Base-by-base conservation (phyloP, 2,888 invertebrate genomes). In the Tryphoninae sp. region DNA sequence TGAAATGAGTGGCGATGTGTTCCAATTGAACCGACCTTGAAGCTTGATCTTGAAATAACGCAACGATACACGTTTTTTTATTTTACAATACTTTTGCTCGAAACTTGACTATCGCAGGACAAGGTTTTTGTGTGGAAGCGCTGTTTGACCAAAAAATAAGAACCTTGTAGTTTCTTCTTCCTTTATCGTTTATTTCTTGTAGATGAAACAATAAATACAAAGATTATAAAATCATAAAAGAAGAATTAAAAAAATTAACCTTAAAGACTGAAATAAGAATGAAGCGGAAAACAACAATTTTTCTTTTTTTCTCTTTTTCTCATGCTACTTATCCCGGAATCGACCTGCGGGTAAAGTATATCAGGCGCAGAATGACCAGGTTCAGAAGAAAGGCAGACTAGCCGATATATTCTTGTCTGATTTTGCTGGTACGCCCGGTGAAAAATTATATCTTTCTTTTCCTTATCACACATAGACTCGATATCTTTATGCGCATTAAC, bases 391-490 rank as follows among this genome's bases (percentile, higher is more conserved):
- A 94, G 95, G 95, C 93, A 96, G 96, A 95, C 95, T 96, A 93
- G 96, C 96, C 95, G 96, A 96, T 94, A 95, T 96, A 94, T 96
- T 96, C 94, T 95, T 96, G 92, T 95, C 96, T 92, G 96, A 96
- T 94, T 95, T 96, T 94, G 95, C 96, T 95, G 94, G 95, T 94
- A 93, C 88, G 91, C 90, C 51, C 49, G 8, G 55, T 19, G 55
- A 19, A 55, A 89, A 89, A 6, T 33, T 33, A 33, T 33, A 33
- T 33, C 33, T 33, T 33, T 33, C 33, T 33, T 6, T 33, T 33
- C 33, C 33, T 33, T 33, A 33, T 33, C 33, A 33, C 33, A 33
- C 33, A 4, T 33, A 33, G 33, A 33, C 33, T 33, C 33, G 6
- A 0, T 33, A 33, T 33, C 33, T 4, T 3, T 33, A 19, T 33